Evolutionary conservation across 2,888 invertebrate species (phyloP), one percentile per base, ranked within the genome.

Genomic region (Meandrusa payeni): DNA sequence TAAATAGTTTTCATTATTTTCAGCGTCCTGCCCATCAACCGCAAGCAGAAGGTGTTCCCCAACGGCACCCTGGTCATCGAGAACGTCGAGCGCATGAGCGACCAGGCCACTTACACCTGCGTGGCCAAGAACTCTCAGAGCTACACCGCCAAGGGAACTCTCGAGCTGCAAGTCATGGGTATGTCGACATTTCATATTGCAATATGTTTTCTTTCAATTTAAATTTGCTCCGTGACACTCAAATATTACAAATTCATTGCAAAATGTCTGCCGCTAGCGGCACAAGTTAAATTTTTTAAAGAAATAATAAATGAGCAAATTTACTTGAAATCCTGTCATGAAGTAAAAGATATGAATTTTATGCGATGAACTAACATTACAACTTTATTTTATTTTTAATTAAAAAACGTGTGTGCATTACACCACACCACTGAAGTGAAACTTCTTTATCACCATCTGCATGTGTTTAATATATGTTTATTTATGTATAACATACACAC

Each of bases 101-200:
- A 98, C 78, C 96, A 97, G 72, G 97, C 97, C 4, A 94, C 94
- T 0, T 98, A 98, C 86, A 96, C 95, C 0, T 98, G 98, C 76
- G 96, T 96, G 13, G 98, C 97, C 12, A 94, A 94, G 73, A 97
- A 97, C 80, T 93, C 94, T 6, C 96, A 96, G 72, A 96, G 96
- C 46, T 97, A 96, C 83, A 95, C 93, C 55, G 96, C 96, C 24
- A 90, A 95, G 50, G 95, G 95, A 64, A 93, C 94, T 19, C 90
- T 98, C 46, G 96, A 96, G 91, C 94, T 98, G 47, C 95, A 95
- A 93, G 97, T 98, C 41, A 96, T 98, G 95, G 97, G 98, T 98
- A 91, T 94, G 97, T 92, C 34, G 28, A 15, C 46, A 50, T 53
- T 34, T 7, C 1, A 15, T 7, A 52, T 53, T 2, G 6, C 10